Evolutionary conservation across 2,113 vertebrate species (phyloP), one percentile per base, ranked within the genome.

Genomic region (Lampris megalopsis): DNA sequence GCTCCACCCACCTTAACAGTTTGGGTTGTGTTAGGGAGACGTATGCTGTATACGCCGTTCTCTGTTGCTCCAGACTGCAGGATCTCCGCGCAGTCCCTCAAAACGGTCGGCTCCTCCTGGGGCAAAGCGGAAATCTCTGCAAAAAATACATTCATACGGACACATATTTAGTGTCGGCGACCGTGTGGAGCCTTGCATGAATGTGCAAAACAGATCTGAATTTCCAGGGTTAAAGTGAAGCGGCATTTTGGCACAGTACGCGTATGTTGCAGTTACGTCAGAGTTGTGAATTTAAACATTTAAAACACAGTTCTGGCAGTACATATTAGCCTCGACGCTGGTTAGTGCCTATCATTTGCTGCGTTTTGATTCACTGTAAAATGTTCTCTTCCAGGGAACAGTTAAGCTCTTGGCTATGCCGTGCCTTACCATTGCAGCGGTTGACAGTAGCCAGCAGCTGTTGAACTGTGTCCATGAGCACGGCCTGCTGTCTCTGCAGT

Each of bases 1-100:
- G 77, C 38, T 9, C 50, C 47, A 66, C 54, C 24, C 84, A 96
- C 95, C 92, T 95, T 92, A 42, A 92, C 75, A 47, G 89, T 89
- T 58, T 89, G 91, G 3, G 94, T 94, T 40, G 92, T 90, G 84
- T 95, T 96, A 48, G 89, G 64, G 8, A 94, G 85, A 36, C 67
- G 88, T 69, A 95, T 92, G 68, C 69, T 90, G 42, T 95, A 95
- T 75, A 94, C 83, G 70, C 95, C 94, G 57, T 82, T 95, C 48
- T 93, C 88, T 43, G 87, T 93, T 68, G 91, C 82, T 74, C 95
- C 95, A 13, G 89, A 89, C 78, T 84, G 91, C 79, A 93, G 92
- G 56, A 95, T 92, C 42, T 94, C 93, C 0, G 94, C 91, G 73
- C 95, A 96, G 83, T 96, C 94, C 63, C 83, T 88, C 77, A 94